Evolutionary conservation across 2,797 vertebrate species (phyloP).

Genomic region (Tinamus major): DNA sequence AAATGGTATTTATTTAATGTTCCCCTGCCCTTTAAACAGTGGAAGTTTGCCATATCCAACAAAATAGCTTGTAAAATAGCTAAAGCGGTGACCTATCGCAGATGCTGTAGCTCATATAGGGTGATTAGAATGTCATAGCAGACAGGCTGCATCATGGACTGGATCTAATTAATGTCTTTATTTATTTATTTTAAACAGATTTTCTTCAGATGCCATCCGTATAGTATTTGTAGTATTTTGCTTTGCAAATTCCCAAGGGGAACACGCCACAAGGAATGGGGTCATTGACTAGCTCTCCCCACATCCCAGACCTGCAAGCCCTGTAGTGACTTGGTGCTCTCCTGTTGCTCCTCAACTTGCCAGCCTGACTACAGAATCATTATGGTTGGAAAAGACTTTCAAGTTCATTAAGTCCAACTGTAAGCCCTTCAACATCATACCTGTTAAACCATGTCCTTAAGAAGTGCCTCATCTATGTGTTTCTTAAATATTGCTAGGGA

Average conservation of each 20-base stretch:
- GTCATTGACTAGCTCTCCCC: neutral
- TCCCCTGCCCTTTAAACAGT: slow-evolving; percentile 38
- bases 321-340: too few species aligned
- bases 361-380: too few species aligned
- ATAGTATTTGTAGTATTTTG: neutral
- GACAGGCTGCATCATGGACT: neutral
- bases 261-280: neutral
- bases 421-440: too few species aligned
- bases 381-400: too few species aligned
- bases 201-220: neutral
- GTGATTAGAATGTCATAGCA: neutral
- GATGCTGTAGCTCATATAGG: neutral
- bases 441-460: too few species aligned
- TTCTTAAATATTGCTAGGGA: too few species aligned
- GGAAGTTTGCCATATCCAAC: slow-evolving; percentile 10
- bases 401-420: too few species aligned
- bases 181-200: neutral
- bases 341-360: too few species aligned
- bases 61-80: slow-evolving; percentile 21
- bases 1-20: slow-evolving; percentile 46
- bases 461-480: too few species aligned
- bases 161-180: neutral
- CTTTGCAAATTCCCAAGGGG: neutral
- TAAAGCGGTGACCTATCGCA: slow-evolving; percentile 8
- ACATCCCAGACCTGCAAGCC: too few species aligned